Evolutionary conservation across 2,888 invertebrate species (phyloP), one percentile per base, ranked within the genome.

Genomic region (Cremastinae sp.): DNA sequence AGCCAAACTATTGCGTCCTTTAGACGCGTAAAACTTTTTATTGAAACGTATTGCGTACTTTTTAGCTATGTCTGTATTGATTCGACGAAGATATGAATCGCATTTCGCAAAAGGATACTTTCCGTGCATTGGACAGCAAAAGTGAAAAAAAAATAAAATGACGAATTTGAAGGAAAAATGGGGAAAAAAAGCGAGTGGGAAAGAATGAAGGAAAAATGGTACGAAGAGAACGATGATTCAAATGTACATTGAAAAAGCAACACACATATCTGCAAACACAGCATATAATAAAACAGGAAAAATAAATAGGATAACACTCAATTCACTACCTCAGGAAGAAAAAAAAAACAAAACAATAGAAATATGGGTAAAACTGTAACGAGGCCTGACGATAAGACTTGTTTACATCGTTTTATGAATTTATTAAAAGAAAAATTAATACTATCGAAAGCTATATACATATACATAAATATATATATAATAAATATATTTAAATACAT

Each of bases 251-350:
- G 75, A 80, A 77, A 75, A 70, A 28, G 28, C 28, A 28, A 78
- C 74, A 80, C 74, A 80, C 75, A 68, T 77, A 80, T 79, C 79
- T 77, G 78, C 73, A 86, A 53, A 65, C 84, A 86, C 82, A 84
- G 83, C 83, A 84, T 85, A 86, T 86, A 87, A 85, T 84, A 85
- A 82, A 83, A 87, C 2, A 5, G 5, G 5, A 28, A 28, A 77
- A 86, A 70, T 82, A 85, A 85, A 87, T 87, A 87, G 85, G 84
- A 83, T 86, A 84, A 61, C 85, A 86, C 84, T 85, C 81, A 85
- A 86, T 83, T 83, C 87, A 85, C 88, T 88, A 88, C 88, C 88
- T 88, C 88, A 88, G 83, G 84, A 84, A 82, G 83, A 80, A 79
- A 79, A 82, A 75, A 82, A 84, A 80, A 79, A 79, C 82, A 75